Evolutionary conservation across 2,113 vertebrate species (phyloP).

Genomic region (Platichthys stellatus): DNA sequence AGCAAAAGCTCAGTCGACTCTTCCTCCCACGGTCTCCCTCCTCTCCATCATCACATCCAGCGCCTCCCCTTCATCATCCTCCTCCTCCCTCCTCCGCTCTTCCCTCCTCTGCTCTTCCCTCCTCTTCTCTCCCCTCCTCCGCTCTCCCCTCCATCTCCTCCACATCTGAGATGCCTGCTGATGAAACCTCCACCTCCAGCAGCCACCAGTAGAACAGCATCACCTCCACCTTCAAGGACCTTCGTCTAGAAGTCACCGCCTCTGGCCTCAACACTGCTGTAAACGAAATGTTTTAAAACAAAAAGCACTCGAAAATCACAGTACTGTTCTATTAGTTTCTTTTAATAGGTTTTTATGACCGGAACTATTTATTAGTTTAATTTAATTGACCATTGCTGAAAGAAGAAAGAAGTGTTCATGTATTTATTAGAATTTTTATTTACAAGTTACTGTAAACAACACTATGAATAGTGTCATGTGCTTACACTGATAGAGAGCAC

Average conservation of each 20-base stretch:
- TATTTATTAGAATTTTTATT: conserved; percentile 34
- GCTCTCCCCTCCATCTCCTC: background rate
- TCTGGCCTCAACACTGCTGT: background rate
- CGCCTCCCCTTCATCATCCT: conserved; percentile 1
- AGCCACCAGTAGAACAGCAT: rapidly evolving
- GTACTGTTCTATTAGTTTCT: conserved; percentile 5
- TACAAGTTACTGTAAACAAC: too few species aligned
- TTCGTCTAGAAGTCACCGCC: background rate
- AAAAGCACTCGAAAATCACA: background rate
- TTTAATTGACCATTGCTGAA: background rate
- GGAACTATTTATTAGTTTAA: conserved; percentile 48
- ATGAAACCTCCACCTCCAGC: background rate
- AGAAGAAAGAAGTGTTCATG: background rate
- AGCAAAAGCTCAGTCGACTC: background rate
- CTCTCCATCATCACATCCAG: conserved; percentile 49
- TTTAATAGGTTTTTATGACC: background rate
- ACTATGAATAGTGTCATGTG: too few species aligned
- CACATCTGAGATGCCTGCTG: background rate
- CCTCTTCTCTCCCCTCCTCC: background rate
- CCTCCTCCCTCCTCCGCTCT: background rate
- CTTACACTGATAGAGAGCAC: too few species aligned
- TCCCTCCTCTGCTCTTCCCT: background rate
- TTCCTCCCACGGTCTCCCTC: background rate
- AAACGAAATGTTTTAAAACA: background rate
- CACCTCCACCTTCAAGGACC: background rate